These are phyloP conservation scores for Dusona sp. DNA, from an alignment of 2,888 invertebrate species.

Conservation along the genomic window DNA sequence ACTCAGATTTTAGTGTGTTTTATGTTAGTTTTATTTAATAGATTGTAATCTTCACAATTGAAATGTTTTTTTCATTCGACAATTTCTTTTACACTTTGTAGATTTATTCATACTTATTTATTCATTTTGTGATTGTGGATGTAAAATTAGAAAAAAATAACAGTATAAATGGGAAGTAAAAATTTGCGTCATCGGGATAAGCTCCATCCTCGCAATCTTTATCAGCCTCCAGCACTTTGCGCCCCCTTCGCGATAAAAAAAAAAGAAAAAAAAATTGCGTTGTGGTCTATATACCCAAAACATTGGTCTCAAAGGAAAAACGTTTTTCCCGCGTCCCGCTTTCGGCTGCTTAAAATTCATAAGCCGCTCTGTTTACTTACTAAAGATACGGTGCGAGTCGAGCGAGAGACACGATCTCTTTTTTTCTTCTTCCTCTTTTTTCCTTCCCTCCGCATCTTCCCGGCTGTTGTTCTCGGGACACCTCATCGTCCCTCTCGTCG, in stretches of 20 bases:
- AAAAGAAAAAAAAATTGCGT: constrained; percentile 10
- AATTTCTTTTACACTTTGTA: background rate
- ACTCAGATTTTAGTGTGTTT: no score
- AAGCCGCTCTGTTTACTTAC: constrained; percentile 83
- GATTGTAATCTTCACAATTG: background rate
- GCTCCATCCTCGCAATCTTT: constrained; percentile 54
- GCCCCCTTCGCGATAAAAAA: constrained; percentile 1
- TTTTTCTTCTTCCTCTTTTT: constrained; percentile 19
- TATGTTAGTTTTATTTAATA: no score
- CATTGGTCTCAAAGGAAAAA: constrained; percentile 74
- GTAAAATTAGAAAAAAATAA: background rate
- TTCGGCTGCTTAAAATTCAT: constrained; percentile 83
- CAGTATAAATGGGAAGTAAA: constrained; percentile 3
- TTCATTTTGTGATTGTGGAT: background rate
- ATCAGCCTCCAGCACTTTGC: constrained; percentile 46
- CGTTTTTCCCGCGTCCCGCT: constrained; percentile 71
- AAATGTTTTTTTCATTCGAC: no score
- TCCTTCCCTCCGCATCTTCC: constrained; percentile 33
- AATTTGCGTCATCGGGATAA: constrained; percentile 49
- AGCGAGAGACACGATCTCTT: constrained; percentile 42
- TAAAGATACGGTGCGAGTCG: constrained; percentile 79
- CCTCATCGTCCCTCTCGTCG: constrained; percentile 46
- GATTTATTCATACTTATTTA: background rate
- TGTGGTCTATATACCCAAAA: constrained; percentile 54
- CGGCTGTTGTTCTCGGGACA: constrained; percentile 42